Conservation (phyloP, 2,888 invertebrate species). For the Sipha maydis region DNA sequence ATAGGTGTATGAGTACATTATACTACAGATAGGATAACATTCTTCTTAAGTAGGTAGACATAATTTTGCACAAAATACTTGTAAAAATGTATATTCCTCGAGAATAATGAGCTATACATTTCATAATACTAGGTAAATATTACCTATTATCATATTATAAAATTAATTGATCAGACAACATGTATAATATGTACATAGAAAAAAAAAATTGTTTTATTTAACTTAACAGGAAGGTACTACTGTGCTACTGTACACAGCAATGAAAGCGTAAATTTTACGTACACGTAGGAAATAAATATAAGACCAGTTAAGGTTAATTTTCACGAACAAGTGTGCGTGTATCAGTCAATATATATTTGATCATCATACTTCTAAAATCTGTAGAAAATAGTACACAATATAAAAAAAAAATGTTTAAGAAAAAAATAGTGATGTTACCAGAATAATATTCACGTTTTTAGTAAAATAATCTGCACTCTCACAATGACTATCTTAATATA, state of each 20-base stretch:
- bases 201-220: not conserved
- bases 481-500: not conserved
- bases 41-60: not conserved
- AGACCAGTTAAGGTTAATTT: no score
- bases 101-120: not conserved
- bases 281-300: not conserved
- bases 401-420: not conserved
- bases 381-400: not conserved
- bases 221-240: not conserved
- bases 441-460: not conserved
- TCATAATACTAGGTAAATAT: no score
- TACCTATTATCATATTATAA: not conserved
- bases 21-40: conserved; percentile 12
- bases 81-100: not conserved
- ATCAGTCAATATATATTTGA: not conserved
- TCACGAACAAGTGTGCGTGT: not conserved
- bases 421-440: not conserved
- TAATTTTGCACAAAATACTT: not conserved
- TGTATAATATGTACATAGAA: not conserved
- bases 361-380: not conserved
- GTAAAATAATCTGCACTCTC: not conserved
- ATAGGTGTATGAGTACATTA: not conserved
- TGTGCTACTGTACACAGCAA: no score
- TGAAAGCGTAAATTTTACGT: no score
- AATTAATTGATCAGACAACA: not conserved